Percentiles rank a stretch among this genome's conserved stretches.
Evolutionary conservation across 2,113 vertebrate species (phyloP).

Genomic region (Oceanodroma tethys): DNA sequence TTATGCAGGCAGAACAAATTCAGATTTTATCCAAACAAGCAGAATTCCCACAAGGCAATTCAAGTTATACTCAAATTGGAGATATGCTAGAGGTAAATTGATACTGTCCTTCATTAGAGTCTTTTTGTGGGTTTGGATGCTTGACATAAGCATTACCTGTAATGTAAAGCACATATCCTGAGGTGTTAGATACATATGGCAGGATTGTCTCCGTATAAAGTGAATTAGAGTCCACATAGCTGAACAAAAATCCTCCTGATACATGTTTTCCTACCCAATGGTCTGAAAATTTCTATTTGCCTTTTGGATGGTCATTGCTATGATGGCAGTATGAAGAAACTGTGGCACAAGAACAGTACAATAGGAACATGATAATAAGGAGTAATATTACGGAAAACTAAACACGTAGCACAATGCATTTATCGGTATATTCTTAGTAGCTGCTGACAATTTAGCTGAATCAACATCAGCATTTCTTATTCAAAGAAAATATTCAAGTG

Average conservation of each 20-base stretch:
- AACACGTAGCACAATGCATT: neutral
- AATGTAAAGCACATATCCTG: neutral
- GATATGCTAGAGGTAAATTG: neutral
- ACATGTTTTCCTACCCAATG: neutral
- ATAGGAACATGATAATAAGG: neutral
- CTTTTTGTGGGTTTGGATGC: neutral
- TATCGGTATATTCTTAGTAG: neutral
- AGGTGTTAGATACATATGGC: neutral
- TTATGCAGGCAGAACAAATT: neutral
- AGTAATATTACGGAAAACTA: neutral
- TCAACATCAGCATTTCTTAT: neutral
- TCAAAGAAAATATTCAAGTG: neutral
- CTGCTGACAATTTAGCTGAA: neutral
- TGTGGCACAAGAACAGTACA: neutral
- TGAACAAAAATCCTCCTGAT: neutral
- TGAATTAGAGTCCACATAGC: neutral
- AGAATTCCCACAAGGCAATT: constrained; percentile 17
- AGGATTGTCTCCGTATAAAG: neutral
- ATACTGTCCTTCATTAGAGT: constrained; percentile 13
- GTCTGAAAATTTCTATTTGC: neutral
- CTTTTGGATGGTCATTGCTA: neutral
- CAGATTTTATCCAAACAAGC: constrained; percentile 36
- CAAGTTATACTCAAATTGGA: constrained; percentile 27
- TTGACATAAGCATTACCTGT: neutral
- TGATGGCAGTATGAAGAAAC: neutral